Base-by-base conservation (phyloP, 1,140 invertebrate species). In the Drosophila eugracilis region DNA sequence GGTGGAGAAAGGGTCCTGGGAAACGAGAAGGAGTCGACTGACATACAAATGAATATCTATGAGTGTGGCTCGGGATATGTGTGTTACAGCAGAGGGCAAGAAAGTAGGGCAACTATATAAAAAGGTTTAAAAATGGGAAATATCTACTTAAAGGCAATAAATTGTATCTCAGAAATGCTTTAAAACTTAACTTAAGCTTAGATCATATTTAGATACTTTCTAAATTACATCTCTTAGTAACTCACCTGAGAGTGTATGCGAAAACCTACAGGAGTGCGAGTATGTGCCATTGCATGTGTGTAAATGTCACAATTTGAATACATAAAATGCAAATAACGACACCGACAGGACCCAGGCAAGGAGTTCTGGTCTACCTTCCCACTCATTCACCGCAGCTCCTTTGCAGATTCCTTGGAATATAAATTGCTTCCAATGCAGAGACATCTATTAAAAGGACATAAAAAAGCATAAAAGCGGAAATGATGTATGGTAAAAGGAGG, bases 301-400 rank as follows among this genome's bases (percentile, higher is more conserved):
- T 80, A 86, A 79, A 85, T 86, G 80, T 85, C 80, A 85, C 80
- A 86, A 85, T 86, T 85, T 85, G 81, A 85, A 86, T 86, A 85
- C 81, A 85, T 85, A 85, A 85, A 85, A 85, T 85, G 80, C 80
- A 85, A 85, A 85, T 85, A 81, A 72, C 59, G 75, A 60, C 67
- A 48, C 59, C 71, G 75, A 72, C 62, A 53, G 63, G 60, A 53
- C 60, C 36, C 63, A 53, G 59, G 63, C 60, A 44, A 67, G 60
- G 45, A 67, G 44, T 67, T 44, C n/a, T 22, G 24, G 60, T 65
- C 60, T 28, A 30, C 60, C 55, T 17, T 47, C 22, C 41, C 5
- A n/a, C n/a, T n/a, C 22, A 9, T 30, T 17, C 32, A 19, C 65
- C 59, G 19, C 52, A 45, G 36, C 58, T 66, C 59, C 52, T 62